phyloP scores from a whole-genome alignment of 2,888 invertebrate species.

The Anorthoa munda region DNA sequence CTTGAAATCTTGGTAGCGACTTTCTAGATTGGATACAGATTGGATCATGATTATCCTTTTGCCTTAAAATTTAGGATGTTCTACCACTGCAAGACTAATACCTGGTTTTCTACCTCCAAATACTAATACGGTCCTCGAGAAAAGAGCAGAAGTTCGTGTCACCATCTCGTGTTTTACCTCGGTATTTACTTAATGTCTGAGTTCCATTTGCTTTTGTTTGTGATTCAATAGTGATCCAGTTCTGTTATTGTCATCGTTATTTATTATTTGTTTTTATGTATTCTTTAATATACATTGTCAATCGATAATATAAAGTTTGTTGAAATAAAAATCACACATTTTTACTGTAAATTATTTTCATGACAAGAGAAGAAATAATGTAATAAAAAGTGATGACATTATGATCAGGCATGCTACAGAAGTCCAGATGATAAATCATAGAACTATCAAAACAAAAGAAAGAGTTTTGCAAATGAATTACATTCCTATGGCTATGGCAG shows the following conservation, averaged over 20 bases:
- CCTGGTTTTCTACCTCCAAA: too few relatives aligned
- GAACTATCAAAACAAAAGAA: too few relatives aligned
- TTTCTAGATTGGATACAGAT: neutral
- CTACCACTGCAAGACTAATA: neutral
- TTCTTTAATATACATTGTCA: too few relatives aligned
- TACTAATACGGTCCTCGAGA: neutral
- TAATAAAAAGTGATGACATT: neutral
- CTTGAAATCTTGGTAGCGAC: neutral
- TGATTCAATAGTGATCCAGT: neutral
- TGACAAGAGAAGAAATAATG: too few relatives aligned
- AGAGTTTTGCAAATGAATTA: too few relatives aligned
- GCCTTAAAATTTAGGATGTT: too few relatives aligned
- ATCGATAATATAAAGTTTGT: too few relatives aligned
- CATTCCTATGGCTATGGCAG: neutral
- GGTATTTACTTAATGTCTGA: neutral
- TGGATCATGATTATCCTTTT: too few relatives aligned
- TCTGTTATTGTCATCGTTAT: neutral
- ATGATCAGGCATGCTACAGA: neutral
- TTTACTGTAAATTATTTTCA: too few relatives aligned
- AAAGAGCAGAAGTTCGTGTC: neutral
- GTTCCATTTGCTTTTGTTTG: conserved; percentile 7
- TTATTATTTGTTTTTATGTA: too few relatives aligned
- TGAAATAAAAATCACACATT: too few relatives aligned
- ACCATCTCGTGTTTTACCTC: conserved; percentile 2
- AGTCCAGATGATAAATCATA: too few relatives aligned